Evolutionary conservation across 2,113 vertebrate genomes (phyloP).

Genomic region (chimpanzee (Pan troglodytes)): NHGRI_mPanTro3-v2.1_pri NC_086015.1:182060001-182060500

Average conservation of each 20-base stretch:
- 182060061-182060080: neutral
- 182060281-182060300: neutral
- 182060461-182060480: neutral
- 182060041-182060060: neutral
- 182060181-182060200: neutral
- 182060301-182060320: neutral
- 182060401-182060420: neutral
- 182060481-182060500: neutral
- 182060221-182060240: neutral
- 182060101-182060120: neutral
- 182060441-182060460: neutral
- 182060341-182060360: neutral
- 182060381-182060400: neutral
- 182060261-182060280: neutral
- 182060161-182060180: neutral
- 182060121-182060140: neutral
- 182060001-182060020: neutral
- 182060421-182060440: neutral
- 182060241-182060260: neutral
- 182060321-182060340: neutral
- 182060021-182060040: neutral
- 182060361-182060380: neutral
- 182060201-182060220: neutral
- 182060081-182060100: neutral
- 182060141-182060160: neutral